Conservation (phyloP, 2,888 invertebrate genomes). For the Uloborus plumipes region DNA sequence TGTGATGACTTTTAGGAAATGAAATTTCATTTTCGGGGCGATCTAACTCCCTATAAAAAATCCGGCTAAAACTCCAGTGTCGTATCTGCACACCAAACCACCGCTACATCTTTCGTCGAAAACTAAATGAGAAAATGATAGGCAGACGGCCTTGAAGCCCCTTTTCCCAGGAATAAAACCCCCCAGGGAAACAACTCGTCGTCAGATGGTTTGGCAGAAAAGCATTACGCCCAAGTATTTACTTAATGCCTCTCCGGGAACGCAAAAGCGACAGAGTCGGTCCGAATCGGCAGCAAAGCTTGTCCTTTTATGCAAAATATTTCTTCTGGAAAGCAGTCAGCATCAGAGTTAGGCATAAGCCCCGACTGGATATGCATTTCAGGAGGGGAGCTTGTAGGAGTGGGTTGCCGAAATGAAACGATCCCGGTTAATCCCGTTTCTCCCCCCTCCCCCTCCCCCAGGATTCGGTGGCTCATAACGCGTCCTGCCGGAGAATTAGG, state of each 20-base stretch:
- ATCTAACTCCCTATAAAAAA: no score
- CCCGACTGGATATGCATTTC: constrained; percentile 48
- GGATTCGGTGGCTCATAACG: constrained; percentile 40
- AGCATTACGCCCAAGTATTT: constrained; percentile 60
- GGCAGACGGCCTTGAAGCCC: constrained; percentile 53
- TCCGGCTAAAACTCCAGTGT: no score
- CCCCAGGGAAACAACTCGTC: constrained; percentile 42
- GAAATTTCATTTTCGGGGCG: no score
- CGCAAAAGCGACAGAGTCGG: constrained; percentile 1
- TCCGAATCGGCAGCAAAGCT: constrained; percentile 9
- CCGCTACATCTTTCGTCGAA: no score
- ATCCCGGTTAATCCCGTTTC: constrained; percentile 56
- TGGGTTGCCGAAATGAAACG: constrained; percentile 60
- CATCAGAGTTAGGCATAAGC: constrained; percentile 49
- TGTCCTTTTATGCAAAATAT: constrained; percentile 64
- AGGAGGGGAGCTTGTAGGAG: constrained; percentile 5
- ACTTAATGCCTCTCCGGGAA: constrained; percentile 47
- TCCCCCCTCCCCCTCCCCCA: constrained; percentile 50
- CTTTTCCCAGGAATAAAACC: constrained; percentile 3
- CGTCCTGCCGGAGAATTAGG: constrained; percentile 35
- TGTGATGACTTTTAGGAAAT: no score
- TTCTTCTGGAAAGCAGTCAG: constrained; percentile 61
- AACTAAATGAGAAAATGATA: constrained; percentile 60
- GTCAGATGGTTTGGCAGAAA: constrained; percentile 21
- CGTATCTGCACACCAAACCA: no score